Conservation (phyloP, 2,113 vertebrate genomes). For the Sus scrofa region DNA sequence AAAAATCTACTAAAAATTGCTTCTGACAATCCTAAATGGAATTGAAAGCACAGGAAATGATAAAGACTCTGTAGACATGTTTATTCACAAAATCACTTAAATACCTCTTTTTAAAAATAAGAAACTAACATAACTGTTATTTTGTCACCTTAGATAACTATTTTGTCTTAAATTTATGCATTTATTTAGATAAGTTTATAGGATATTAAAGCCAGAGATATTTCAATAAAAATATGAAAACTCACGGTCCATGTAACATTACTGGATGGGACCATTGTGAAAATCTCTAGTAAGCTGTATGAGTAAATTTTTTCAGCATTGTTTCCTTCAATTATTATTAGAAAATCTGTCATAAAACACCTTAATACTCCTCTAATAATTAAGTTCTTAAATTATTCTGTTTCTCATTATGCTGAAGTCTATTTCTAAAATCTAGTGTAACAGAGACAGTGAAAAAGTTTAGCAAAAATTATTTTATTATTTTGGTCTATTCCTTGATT, state of each 20-base stretch:
- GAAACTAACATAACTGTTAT: background rate
- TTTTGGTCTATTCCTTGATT: background rate
- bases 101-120: conserved; percentile 16
- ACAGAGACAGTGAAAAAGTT: background rate
- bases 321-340: background rate
- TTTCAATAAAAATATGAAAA: background rate
- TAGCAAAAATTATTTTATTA: background rate
- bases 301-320: background rate
- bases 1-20: conserved; percentile 46
- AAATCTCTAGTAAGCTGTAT: background rate
- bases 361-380: background rate
- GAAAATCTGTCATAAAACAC: background rate
- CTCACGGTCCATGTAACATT: background rate
- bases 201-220: background rate
- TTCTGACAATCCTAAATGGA: conserved; percentile 36
- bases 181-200: background rate
- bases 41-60: conserved; percentile 7
- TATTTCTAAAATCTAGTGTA: background rate
- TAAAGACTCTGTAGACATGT: background rate
- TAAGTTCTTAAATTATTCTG: conserved; percentile 5
- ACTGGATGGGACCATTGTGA: background rate
- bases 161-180: conserved; percentile 7
- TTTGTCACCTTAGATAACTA: background rate
- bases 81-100: conserved; percentile 22
- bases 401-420: background rate